Evolutionary conservation across 2,113 vertebrate genomes (phyloP).

Genomic region (Naja naja): DNA sequence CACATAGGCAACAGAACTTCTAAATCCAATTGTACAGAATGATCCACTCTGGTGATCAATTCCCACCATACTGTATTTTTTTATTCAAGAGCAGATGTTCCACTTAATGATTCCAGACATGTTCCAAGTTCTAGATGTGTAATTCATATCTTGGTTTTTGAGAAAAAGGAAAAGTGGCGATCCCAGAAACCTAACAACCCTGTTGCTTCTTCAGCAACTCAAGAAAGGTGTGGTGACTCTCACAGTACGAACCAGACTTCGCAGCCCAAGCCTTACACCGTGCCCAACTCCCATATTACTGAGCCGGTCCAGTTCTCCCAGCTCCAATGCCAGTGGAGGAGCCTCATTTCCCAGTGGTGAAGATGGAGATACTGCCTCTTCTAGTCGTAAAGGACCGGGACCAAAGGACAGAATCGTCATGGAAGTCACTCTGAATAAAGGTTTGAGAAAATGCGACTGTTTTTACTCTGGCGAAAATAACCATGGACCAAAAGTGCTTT

Average conservation of each 20-base stretch:
- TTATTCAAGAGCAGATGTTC: neutral
- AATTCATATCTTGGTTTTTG: neutral
- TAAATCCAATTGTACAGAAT: neutral
- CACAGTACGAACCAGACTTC: slow-evolving; percentile 88
- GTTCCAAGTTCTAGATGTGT: neutral
- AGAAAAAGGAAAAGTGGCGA: neutral
- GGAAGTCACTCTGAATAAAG: slow-evolving; percentile 94
- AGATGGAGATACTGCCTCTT: slow-evolving; percentile 63
- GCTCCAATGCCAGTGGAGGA: slow-evolving; percentile 73
- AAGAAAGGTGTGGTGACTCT: slow-evolving; percentile 92
- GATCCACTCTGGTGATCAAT: neutral
- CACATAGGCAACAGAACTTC: neutral
- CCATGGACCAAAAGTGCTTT: neutral
- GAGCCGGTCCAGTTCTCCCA: slow-evolving; percentile 90
- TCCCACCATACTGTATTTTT: neutral
- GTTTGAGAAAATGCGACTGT: slow-evolving; percentile 51
- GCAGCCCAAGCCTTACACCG: slow-evolving; percentile 92
- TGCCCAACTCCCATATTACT: slow-evolving; percentile 85
- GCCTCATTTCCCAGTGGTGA: slow-evolving; percentile 54
- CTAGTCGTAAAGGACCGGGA: slow-evolving; percentile 78
- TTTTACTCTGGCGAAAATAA: neutral
- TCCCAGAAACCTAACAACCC: neutral
- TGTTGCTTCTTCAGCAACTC: slow-evolving; percentile 79
- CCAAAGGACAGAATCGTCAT: slow-evolving; percentile 94
- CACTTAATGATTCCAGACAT: neutral